These are phyloP conservation scores for Pseudanteris insignis DNA, from an alignment of 2,888 invertebrate species.

Conservation along the genomic window DNA sequence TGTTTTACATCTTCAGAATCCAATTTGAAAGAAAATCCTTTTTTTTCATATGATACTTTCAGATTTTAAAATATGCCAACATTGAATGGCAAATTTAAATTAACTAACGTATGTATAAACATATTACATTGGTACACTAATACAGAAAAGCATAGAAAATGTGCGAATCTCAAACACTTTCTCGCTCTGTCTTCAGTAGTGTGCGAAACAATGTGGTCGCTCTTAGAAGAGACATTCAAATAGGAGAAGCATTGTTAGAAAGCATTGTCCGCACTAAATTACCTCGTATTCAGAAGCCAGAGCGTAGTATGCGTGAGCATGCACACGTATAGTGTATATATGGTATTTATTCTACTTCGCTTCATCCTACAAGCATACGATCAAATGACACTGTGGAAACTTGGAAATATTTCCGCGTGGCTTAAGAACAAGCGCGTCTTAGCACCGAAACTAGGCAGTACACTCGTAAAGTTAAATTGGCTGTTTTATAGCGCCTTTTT, in stretches of 20 bases:
- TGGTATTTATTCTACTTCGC: conserved; percentile 13
- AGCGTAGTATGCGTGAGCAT: conserved; percentile 6
- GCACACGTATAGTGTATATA: background rate
- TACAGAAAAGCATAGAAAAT: conserved; percentile 17
- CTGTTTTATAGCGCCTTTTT: conserved; percentile 20
- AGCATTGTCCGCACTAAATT: conserved; percentile 46
- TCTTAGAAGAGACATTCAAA: conserved; percentile 28
- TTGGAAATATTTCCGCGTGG: conserved; percentile 19
- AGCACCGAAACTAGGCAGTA: conserved; percentile 8
- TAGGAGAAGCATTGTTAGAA: conserved; percentile 32
- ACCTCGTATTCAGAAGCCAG: conserved; percentile 46
- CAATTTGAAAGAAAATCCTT: no score
- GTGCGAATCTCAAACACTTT: conserved; percentile 15
- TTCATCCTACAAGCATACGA: conserved; percentile 12
- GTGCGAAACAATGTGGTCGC: conserved; percentile 40
- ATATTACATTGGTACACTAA: no score
- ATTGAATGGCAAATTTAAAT: no score
- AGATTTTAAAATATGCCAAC: no score
- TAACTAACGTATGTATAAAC: conserved; percentile 5
- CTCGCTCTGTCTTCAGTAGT: conserved; percentile 18
- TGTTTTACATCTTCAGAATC: no score
- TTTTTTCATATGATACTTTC: no score
- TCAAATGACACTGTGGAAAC: conserved; percentile 23
- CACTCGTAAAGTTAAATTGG: conserved; percentile 26
- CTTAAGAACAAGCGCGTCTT: conserved; percentile 15